Base-by-base conservation (phyloP, 2,888 invertebrate genomes). In the Hyposoter dolosus region DNA sequence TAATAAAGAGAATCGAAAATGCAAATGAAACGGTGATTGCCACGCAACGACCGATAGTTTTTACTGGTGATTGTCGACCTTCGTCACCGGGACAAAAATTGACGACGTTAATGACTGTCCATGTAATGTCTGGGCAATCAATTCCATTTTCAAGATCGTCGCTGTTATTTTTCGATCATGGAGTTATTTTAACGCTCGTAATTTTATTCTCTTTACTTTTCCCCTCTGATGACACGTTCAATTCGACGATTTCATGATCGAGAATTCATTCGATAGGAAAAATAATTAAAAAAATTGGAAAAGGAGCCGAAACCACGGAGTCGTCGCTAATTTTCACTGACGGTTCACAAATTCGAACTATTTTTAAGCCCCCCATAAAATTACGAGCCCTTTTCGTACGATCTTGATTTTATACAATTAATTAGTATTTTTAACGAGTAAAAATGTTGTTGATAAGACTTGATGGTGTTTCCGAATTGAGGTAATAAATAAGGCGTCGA, bases 401-500 rank as follows among this genome's bases (percentile, higher is more conserved):
- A 19, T 50, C 19, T 50, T 19, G 5, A 45, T 68, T 45, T 17
- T 12, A 23, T 47, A 28, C 7, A 43, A 45, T 60, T 63, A 47
- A 9, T 80, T 40, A 4, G 40, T 10, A 19, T 19, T 72, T 74
- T 28, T 17, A 4, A 60, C 60, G 4, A 4, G 1, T 28, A 28
- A 60, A 15, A 28, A 60, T 12, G 4, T 28, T 3, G 60, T 28
- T 1, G 28, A 60, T 19, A 50, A 71, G 10, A 23, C 17, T 56
- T 80, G 15, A 17, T 71, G 15, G 43, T 43, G 7, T 35, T 43
- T 3, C n/a, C 53, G 40, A 43, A 40, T 50, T 69, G 23, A 50
- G 19, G 63, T 40, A 43, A 80, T 63, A 50, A 83, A 80, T 69
- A 65, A 50, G 23, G 76, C 10, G 47, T 15, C 12, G 74, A 50